Conservation (phyloP, 2,888 invertebrate genomes). For the Dicyrtomina minuta region DNA sequence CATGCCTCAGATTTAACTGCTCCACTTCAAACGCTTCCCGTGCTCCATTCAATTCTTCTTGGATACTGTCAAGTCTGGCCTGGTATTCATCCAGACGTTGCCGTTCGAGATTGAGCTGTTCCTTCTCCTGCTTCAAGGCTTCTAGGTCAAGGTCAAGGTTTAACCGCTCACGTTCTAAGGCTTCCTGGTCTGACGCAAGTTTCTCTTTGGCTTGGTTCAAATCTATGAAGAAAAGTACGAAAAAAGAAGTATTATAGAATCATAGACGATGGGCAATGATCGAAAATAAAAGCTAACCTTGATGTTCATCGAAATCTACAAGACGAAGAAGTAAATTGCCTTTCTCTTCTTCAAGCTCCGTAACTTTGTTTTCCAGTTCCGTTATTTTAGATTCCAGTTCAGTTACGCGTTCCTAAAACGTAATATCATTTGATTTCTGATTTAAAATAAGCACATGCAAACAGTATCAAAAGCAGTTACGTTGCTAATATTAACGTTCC, state of each 20-base stretch:
- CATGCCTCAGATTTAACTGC: neutral
- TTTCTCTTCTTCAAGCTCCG: constrained; percentile 86
- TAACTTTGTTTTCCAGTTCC: constrained; percentile 59
- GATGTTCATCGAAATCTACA: constrained; percentile 74
- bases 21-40: neutral
- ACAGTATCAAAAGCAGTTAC: neutral
- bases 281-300: constrained; percentile 58
- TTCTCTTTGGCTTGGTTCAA: constrained; percentile 1
- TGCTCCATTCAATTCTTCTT: neutral
- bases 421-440: too few species aligned
- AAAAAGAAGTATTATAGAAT: neutral
- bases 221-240: neutral
- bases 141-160: neutral
- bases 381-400: constrained; percentile 32
- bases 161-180: neutral
- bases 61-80: neutral
- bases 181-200: constrained; percentile 10
- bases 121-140: neutral
- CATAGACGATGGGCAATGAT: neutral
- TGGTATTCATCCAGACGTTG: neutral
- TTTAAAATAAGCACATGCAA: neutral
- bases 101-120: neutral
- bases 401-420: too few species aligned
- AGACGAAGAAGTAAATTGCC: constrained; percentile 84
- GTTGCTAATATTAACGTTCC: too few species aligned